phyloP scores from a whole-genome alignment of 2,888 invertebrate species.

The Actias luna region DNA sequence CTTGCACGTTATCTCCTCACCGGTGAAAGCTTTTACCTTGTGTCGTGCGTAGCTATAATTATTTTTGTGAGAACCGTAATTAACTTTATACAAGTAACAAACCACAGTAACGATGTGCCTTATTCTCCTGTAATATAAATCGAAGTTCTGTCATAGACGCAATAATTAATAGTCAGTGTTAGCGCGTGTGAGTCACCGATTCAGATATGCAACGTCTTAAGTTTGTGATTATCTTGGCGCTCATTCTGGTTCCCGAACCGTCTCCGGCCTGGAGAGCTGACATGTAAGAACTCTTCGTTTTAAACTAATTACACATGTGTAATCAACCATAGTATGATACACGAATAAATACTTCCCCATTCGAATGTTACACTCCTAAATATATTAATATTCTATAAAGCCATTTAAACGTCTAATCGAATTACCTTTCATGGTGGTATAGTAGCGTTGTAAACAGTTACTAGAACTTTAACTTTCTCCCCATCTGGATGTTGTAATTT shows the following conservation, averaged over 20 bases:
- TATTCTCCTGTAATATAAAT: conserved; percentile 56
- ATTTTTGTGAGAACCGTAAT: conserved; percentile 37
- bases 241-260: conserved; percentile 61
- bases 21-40: conserved; percentile 47
- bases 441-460: not conserved
- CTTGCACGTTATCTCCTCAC: conserved; percentile 60
- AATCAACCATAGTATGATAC: not conserved
- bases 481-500: not conserved
- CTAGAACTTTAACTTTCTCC: not conserved
- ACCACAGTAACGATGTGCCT: conserved; percentile 70
- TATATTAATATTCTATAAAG: not conserved
- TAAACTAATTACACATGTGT: not conserved
- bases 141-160: conserved; percentile 30
- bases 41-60: conserved; percentile 30
- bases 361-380: not conserved
- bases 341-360: not conserved
- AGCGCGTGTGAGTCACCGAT: conserved; percentile 57
- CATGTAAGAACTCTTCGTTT: conserved; percentile 45
- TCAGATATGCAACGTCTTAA: conserved; percentile 57
- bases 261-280: conserved; percentile 62
- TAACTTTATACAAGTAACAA: conserved; percentile 53
- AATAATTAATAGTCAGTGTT: conserved; percentile 34
- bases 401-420: not conserved
- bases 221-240: conserved; percentile 51
- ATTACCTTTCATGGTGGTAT: not conserved